phyloP scores from a whole-genome alignment of 2,888 invertebrate species.

The Seira musarum region DNA sequence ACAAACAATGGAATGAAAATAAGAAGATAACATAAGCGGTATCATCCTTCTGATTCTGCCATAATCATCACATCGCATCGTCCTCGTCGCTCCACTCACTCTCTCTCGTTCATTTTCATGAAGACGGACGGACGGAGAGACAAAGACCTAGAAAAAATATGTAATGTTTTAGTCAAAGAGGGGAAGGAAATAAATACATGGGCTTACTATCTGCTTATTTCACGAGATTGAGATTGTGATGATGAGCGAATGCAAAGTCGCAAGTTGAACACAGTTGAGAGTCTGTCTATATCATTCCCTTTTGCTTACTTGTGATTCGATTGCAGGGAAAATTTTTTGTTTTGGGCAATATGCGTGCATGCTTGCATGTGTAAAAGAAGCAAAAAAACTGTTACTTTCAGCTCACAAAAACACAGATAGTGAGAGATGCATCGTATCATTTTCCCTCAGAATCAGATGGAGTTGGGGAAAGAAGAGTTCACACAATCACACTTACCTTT shows the following conservation, averaged over 20 bases:
- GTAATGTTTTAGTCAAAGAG: background rate
- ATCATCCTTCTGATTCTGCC: background rate
- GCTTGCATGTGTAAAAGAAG: background rate
- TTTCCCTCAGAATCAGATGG: background rate
- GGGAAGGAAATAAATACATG: background rate
- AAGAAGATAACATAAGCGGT: background rate
- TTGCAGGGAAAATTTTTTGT: background rate
- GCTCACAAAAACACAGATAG: background rate
- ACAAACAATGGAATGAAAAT: background rate
- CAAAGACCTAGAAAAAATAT: background rate
- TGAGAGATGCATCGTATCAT: background rate
- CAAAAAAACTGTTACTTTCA: background rate
- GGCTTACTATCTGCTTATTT: too few species aligned
- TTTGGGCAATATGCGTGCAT: background rate
- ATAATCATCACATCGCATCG: too few species aligned
- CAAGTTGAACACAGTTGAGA: background rate
- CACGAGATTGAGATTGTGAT: background rate
- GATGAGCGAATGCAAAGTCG: background rate
- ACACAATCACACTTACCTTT: background rate
- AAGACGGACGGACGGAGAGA: background rate
- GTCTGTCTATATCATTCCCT: background rate
- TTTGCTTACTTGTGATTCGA: too few species aligned
- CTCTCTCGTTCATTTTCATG: background rate
- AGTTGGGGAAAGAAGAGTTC: background rate
- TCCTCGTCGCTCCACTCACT: too few species aligned